Percentiles rank a stretch among this genome's conserved stretches.
phyloP scores from a whole-genome alignment of 2,113 vertebrate species.

The Colistium nudipinnis region DNA sequence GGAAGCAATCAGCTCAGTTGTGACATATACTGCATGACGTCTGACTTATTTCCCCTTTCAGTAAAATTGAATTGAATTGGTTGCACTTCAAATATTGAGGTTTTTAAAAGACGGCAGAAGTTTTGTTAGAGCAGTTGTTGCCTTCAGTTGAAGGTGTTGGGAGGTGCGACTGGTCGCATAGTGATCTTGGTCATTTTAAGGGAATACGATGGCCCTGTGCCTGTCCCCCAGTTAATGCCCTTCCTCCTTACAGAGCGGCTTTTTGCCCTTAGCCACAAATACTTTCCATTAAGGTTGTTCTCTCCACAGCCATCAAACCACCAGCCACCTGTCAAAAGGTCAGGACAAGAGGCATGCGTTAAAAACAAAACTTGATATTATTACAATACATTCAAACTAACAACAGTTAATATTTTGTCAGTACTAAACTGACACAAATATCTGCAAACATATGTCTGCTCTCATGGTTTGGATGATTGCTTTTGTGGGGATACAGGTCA shows the following conservation, averaged over 20 bases:
- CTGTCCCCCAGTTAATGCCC: constrained; percentile 89
- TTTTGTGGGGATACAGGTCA: not conserved
- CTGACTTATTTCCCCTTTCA: not conserved
- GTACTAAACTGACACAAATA: too few species aligned
- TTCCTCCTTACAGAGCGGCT: constrained; percentile 82
- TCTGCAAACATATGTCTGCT: not conserved
- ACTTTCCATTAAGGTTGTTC: constrained; percentile 90
- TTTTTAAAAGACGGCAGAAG: constrained; percentile 8
- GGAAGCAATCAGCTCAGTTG: constrained; percentile 2
- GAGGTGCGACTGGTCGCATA: constrained; percentile 52
- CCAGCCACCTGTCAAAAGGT: constrained; percentile 88
- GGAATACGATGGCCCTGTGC: constrained; percentile 82
- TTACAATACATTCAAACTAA: too few species aligned
- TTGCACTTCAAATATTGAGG: not conserved
- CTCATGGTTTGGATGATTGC: not conserved
- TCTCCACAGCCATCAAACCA: constrained; percentile 88
- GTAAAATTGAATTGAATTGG: not conserved
- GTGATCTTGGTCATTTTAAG: constrained; percentile 89
- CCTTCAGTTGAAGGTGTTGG: constrained; percentile 53
- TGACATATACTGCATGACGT: not conserved
- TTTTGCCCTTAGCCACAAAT: constrained; percentile 80
- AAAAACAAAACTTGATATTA: not conserved
- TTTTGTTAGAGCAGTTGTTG: not conserved
- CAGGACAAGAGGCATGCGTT: constrained; percentile 15
- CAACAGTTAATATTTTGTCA: too few species aligned